These are phyloP conservation scores for Hydrozoanthus tunicans DNA, from an alignment of 64 coral and sea anemone species.

Conservation along the genomic window DNA sequence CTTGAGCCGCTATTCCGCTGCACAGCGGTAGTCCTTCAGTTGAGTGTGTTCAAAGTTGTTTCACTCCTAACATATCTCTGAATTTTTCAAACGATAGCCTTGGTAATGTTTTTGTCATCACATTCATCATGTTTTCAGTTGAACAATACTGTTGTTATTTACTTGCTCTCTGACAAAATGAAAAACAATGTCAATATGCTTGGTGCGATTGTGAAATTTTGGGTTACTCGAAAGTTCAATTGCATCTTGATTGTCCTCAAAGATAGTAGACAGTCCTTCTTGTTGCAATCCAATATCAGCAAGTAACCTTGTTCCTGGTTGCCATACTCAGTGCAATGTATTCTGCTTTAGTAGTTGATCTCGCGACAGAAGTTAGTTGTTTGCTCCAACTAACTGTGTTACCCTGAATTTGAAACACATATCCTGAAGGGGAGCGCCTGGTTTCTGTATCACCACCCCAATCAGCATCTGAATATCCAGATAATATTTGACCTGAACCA, in stretches of 20 bases:
- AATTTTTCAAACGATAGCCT: conserved; percentile 26
- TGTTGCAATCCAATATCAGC: conserved; percentile 39
- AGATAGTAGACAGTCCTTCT: conserved; percentile 25
- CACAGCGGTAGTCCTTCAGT: neutral
- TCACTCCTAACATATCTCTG: conserved; percentile 30
- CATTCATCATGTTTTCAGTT: conserved; percentile 26
- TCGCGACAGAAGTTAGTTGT: neutral
- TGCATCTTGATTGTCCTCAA: conserved; percentile 75
- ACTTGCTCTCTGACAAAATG: conserved; percentile 59
- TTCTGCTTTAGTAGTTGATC: conserved; percentile 42
- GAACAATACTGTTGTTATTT: conserved; percentile 50
- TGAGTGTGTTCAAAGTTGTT: neutral
- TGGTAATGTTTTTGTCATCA: conserved; percentile 48
- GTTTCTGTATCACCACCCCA: conserved; percentile 23
- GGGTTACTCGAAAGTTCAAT: conserved; percentile 58
- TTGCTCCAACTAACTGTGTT: conserved; percentile 7
- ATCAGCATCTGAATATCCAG: conserved; percentile 27
- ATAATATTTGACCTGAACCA: neutral
- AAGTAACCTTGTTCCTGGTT: conserved; percentile 30
- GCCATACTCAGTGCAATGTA: conserved; percentile 37
- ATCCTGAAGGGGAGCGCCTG: neutral
- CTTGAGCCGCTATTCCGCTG: no score
- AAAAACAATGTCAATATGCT: conserved; percentile 70
- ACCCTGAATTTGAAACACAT: conserved; percentile 16
- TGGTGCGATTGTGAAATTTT: conserved; percentile 67